Evolutionary conservation across 2,797 vertebrate genomes (phyloP), one percentile per base, ranked within the genome.

Genomic region (Melanotaenia pygmaea): DNA sequence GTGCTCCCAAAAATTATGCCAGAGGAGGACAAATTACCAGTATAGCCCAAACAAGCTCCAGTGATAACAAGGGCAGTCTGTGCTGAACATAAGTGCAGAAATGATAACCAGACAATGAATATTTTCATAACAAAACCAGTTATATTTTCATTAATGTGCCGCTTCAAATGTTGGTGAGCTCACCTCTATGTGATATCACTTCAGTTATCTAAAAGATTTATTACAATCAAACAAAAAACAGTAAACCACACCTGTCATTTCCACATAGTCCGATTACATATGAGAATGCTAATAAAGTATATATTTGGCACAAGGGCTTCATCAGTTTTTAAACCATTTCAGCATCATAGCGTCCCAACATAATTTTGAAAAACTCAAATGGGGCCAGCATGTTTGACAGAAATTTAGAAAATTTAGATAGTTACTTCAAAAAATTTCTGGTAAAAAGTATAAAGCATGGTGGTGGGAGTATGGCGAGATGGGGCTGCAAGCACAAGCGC

Each of bases 11-110:
- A 28, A 67, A 22, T 56, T 6, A 11, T 54, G 28, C 59, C n/a
- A 54, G 62, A 53, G 22, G 47, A 66, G 0, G 40, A 43, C n/a
- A 54, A 47, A 59, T 58, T 20, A 43, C 28, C 58, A 60, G 45
- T 8, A 38, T 50, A 74, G 30, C 16, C 30, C 53, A 30, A 18
- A 20, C 11, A 51, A 60, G 43, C 56, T 62, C 50, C 30, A 66
- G 30, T 35, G 28, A 58, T 73, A 63, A 59, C 22, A 37, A 18
- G 11, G 28, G n/a, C 70, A 66, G 45, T n/a, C 28, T 72, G 38
- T 5, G 45, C 45, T 47, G 6, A n/a, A 47, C 47, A 40, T 8
- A 50, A 30, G 37, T 47, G 24, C 22, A 59, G 54, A 77, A 72
- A 64, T 26, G 5, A 71, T 61, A 30, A 22, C 66, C 43, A 51